Percentiles rank a stretch among this genome's conserved stretches.
Evolutionary conservation across 2,888 invertebrate genomes (phyloP).

Genomic region (Drosophila barbarae): DNA sequence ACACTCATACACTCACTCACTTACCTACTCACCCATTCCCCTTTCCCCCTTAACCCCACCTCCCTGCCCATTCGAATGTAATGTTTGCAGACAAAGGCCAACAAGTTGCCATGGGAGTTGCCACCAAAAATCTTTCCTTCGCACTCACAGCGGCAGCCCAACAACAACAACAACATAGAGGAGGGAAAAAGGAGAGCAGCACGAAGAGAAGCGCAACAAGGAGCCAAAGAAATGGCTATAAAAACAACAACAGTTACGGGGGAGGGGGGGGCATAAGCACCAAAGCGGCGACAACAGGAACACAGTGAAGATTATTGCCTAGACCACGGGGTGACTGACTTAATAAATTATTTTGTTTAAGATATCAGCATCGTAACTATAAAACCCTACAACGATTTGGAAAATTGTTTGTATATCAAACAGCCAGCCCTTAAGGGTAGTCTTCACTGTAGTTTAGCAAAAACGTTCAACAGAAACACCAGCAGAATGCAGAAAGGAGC

Average conservation of each 20-base stretch:
- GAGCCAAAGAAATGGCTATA: slow-evolving; percentile 27
- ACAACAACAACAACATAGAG: neutral
- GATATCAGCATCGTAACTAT: too few species aligned
- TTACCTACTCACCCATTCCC: neutral
- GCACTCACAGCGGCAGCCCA: slow-evolving; percentile 18
- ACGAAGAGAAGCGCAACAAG: slow-evolving; percentile 32
- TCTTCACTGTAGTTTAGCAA: slow-evolving; percentile 8
- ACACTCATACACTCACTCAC: neutral
- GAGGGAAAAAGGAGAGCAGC: slow-evolving; percentile 11
- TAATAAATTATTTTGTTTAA: too few species aligned
- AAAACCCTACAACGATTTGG: neutral
- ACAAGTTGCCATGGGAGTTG: slow-evolving; percentile 45
- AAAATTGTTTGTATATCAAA: neutral
- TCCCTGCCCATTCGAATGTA: slow-evolving; percentile 4
- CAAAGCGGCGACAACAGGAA: neutral
- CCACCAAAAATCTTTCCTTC: slow-evolving; percentile 39
- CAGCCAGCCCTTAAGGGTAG: neutral
- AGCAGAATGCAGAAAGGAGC: slow-evolving; percentile 12
- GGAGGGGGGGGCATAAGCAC: neutral
- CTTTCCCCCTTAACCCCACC: neutral
- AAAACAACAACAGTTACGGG: slow-evolving; percentile 26
- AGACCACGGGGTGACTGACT: neutral
- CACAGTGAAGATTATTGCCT: slow-evolving; percentile 6
- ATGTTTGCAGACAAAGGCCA: slow-evolving; percentile 38
- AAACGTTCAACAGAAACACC: slow-evolving; percentile 13